These are phyloP conservation scores for Erpornis zantholeuca DNA, from an alignment of 2,113 vertebrate genomes.

Conservation along the genomic window DNA sequence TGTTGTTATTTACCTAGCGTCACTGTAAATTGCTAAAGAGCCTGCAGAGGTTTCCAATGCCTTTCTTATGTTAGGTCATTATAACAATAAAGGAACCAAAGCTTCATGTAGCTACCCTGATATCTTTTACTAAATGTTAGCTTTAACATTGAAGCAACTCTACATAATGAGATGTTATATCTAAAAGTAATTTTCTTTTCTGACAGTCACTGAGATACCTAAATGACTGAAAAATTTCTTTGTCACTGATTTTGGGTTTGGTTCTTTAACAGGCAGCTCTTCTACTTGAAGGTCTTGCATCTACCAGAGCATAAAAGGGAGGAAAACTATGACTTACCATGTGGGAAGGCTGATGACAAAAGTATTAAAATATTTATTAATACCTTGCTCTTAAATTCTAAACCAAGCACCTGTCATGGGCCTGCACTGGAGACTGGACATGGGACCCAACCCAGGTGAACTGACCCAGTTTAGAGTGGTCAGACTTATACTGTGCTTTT, in stretches of 20 bases:
- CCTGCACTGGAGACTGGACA: not conserved
- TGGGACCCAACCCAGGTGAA: not conserved
- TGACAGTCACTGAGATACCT: not conserved
- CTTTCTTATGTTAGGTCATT: not conserved
- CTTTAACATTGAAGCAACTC: not conserved
- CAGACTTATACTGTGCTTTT: not conserved
- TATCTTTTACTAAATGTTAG: not conserved
- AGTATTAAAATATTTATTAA: not conserved
- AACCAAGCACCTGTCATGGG: not conserved
- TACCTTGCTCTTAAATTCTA: not conserved
- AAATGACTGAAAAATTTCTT: not conserved
- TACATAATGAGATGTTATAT: not conserved
- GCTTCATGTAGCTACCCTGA: not conserved
- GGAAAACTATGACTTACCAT: not conserved
- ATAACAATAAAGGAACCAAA: not conserved
- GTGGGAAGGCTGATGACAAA: not conserved
- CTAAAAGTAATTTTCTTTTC: not conserved
- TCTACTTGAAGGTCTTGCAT: not conserved
- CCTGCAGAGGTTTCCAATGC: not conserved
- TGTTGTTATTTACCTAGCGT: not conserved
- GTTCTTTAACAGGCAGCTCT: not conserved
- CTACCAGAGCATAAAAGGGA: not conserved
- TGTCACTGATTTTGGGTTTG: not conserved
- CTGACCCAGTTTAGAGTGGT: not conserved
- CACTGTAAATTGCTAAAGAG: not conserved